Base-by-base conservation (phyloP, 2,888 invertebrate species). In the Dilophus febrilis region DNA sequence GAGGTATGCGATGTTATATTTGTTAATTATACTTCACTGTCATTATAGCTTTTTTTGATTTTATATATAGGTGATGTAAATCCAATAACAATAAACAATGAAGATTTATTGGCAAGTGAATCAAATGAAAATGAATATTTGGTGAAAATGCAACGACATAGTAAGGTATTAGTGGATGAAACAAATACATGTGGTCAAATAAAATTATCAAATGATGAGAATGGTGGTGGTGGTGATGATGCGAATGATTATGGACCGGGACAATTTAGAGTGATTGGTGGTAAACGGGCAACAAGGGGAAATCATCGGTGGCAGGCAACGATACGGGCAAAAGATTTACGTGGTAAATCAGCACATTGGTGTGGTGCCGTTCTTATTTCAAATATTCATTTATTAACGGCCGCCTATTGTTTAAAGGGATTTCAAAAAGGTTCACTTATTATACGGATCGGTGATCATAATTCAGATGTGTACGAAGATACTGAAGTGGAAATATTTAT, bases 301-400 rank as follows among this genome's bases (percentile, higher is more conserved):
- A 70, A 74, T 13, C 77, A 77, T 58, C 82, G 82, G 3, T 83
- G 82, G 82, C 79, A 79, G 66, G 76, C 74, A 3, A 77, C 77
- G 39, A 63, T 82, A 40, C 63, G 76, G 44, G 66, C 75, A 0
- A 66, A 70, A 26, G 70, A 71, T 4, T 55, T 55, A 4, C 61
- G 68, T 36, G 66, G 65, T 26, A 64, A 65, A 49, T 68, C 72
- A 2, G 67, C 67, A 31, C 81, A 82, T 55, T 78, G 77, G 73
- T 83, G 82, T 50, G 82, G 82, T 1, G 82, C 78, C 0, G 73
- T 79, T 1, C 63, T 83, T 10, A 64, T 83, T 37, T 71, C 72
- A 2, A 66, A 69, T 35, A 61, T 67, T 36, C 72, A 76, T 55
- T 64, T 81, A 5, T 57, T 82, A 2, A 80, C 81, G 1, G 81